These are phyloP conservation scores for Pyrochroa serraticornis DNA, from an alignment of 2,888 invertebrate species.

Conservation along the genomic window DNA sequence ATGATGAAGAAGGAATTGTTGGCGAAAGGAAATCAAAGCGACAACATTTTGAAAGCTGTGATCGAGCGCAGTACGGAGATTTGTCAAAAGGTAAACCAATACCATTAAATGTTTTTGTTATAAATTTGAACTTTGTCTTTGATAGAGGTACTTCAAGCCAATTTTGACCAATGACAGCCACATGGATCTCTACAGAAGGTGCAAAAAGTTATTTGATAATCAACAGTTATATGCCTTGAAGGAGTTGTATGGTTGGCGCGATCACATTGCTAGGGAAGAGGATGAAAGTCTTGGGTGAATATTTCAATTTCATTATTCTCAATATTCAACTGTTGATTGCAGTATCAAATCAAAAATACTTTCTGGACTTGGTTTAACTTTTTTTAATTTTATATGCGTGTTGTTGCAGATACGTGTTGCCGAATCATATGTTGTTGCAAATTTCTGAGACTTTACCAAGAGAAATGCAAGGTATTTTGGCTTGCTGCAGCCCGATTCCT, in stretches of 20 bases:
- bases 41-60: constrained; percentile 71
- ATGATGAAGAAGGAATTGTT: constrained; percentile 77
- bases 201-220: constrained; percentile 81
- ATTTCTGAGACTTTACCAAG: constrained; percentile 87
- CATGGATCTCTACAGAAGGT: constrained; percentile 76
- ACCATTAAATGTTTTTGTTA: constrained; percentile 6
- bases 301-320: constrained; percentile 1
- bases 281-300: constrained; percentile 87
- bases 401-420: constrained; percentile 79
- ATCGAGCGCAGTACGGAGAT: constrained; percentile 76
- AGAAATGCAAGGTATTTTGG: constrained; percentile 90
- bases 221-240: constrained; percentile 83
- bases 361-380: too few species aligned
- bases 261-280: constrained; percentile 78
- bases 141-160: constrained; percentile 81
- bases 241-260: constrained; percentile 87
- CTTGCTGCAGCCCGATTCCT: constrained; percentile 93
- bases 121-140: constrained; percentile 27
- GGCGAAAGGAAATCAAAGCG: constrained; percentile 64
- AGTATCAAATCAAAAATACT: too few species aligned
- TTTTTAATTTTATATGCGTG: constrained; percentile 12
- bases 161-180: constrained; percentile 72
- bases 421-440: constrained; percentile 94
- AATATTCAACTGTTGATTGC: too few species aligned
- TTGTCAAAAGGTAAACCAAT: constrained; percentile 66